Conservation (phyloP, 2,888 invertebrate species). For the Drosophila flavopinicola region DNA sequence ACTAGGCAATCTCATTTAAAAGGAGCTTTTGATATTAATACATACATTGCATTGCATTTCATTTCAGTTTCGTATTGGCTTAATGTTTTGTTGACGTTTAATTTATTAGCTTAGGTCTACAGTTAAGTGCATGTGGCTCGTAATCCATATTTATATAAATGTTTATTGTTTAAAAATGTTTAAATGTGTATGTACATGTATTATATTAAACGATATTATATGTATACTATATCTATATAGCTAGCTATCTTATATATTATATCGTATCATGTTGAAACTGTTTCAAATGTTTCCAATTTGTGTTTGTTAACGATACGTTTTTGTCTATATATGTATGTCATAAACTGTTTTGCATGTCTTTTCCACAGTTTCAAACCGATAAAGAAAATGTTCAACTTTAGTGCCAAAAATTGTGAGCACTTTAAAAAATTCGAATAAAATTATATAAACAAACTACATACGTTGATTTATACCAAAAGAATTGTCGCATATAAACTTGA, state of each 20-base stretch:
- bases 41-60: slow-evolving; percentile 53
- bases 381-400: slow-evolving; percentile 34
- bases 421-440: slow-evolving; percentile 52
- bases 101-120: slow-evolving; percentile 42
- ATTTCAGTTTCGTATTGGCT: slow-evolving; percentile 37
- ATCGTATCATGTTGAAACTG: slow-evolving; percentile 45
- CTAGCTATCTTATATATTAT: slow-evolving; percentile 47
- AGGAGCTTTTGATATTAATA: slow-evolving; percentile 52
- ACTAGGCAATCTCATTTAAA: slow-evolving; percentile 61
- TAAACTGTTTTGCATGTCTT: slow-evolving; percentile 48
- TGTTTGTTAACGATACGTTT: slow-evolving; percentile 29
- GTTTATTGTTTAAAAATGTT: too few species aligned
- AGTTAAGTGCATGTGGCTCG: slow-evolving; percentile 45
- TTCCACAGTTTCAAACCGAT: slow-evolving; percentile 38
- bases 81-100: slow-evolving; percentile 49
- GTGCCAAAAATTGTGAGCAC: slow-evolving; percentile 58
- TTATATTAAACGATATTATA: too few species aligned
- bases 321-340: slow-evolving; percentile 31
- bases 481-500: neutral
- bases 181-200: slow-evolving; percentile 45
- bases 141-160: too few species aligned
- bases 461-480: slow-evolving; percentile 11
- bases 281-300: slow-evolving; percentile 51
- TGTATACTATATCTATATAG: slow-evolving; percentile 37
- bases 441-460: slow-evolving; percentile 17